phyloP scores from a whole-genome alignment of 2,888 invertebrate species.

The Coleophora flavipennella region DNA sequence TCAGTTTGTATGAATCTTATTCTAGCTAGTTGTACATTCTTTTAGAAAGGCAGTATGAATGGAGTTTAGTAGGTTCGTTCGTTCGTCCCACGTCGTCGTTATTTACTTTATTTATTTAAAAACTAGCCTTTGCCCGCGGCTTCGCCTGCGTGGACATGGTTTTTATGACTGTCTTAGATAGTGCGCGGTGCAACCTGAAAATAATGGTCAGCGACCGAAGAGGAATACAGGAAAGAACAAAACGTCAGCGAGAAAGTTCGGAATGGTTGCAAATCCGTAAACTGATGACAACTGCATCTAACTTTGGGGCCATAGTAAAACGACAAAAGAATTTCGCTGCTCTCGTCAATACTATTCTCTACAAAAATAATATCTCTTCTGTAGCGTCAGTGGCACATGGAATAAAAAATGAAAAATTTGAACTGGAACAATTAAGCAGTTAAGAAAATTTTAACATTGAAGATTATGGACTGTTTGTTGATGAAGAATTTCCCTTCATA shows the following conservation, averaged over 20 bases:
- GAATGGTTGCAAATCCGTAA: conserved; percentile 13
- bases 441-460: conserved; percentile 8
- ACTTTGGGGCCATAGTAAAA: conserved; percentile 9
- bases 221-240: conserved; percentile 2
- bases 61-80: too few species aligned
- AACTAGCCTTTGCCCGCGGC: too few species aligned
- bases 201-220: conserved; percentile 1
- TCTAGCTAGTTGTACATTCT: too few species aligned
- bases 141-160: too few species aligned
- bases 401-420: conserved; percentile 8
- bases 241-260: conserved; percentile 10
- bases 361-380: conserved; percentile 5
- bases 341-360: conserved; percentile 6
- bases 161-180: too few species aligned
- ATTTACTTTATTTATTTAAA: too few species aligned
- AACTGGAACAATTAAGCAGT: conserved; percentile 5
- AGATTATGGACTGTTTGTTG: conserved; percentile 13
- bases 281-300: conserved; percentile 12
- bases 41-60: too few species aligned
- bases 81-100: too few species aligned
- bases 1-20: too few species aligned
- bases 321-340: not conserved
- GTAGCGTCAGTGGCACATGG: conserved; percentile 12
- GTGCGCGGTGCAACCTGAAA: not conserved
- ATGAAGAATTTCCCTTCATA: conserved; percentile 6